Evolutionary conservation across 2,888 invertebrate genomes (phyloP).

Genomic region (Alloplasta piceator): DNA sequence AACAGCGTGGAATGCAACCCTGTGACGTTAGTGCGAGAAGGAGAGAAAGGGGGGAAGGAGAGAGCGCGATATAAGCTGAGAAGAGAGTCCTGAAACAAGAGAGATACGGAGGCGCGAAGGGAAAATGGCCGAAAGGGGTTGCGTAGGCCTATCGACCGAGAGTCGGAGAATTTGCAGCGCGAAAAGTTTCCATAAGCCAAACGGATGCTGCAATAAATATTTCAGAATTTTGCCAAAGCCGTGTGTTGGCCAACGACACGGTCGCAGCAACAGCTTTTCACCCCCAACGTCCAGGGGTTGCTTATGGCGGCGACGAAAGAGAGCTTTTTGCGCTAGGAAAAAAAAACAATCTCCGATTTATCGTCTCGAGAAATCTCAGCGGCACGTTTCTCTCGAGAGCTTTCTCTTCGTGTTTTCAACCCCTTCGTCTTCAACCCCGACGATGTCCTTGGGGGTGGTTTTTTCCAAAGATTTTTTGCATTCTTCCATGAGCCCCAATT

Average conservation of each 20-base stretch:
- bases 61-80: slow-evolving; percentile 1
- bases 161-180: slow-evolving; percentile 54
- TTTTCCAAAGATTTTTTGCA: background rate
- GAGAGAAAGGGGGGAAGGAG: slow-evolving; percentile 38
- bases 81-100: slow-evolving; percentile 48
- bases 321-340: slow-evolving; percentile 27
- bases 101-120: slow-evolving; percentile 47
- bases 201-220: slow-evolving; percentile 77
- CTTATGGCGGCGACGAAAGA: background rate
- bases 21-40: slow-evolving; percentile 46
- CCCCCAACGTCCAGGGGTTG: no score
- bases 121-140: slow-evolving; percentile 15
- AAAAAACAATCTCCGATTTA: slow-evolving; percentile 73
- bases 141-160: slow-evolving; percentile 35
- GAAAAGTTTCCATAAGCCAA: slow-evolving; percentile 74
- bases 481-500: no score
- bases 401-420: background rate
- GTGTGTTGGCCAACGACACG: background rate
- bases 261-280: background rate
- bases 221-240: slow-evolving; percentile 68
- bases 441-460: background rate
- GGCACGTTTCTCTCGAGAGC: slow-evolving; percentile 22
- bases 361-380: slow-evolving; percentile 54
- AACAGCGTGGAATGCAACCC: slow-evolving; percentile 70
- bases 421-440: slow-evolving; percentile 7